A percentile compares a stretch with the other conserved stretches of the same genome.
phyloP scores from a whole-genome alignment of 2,888 invertebrate species.

The Papilio protenor region DNA sequence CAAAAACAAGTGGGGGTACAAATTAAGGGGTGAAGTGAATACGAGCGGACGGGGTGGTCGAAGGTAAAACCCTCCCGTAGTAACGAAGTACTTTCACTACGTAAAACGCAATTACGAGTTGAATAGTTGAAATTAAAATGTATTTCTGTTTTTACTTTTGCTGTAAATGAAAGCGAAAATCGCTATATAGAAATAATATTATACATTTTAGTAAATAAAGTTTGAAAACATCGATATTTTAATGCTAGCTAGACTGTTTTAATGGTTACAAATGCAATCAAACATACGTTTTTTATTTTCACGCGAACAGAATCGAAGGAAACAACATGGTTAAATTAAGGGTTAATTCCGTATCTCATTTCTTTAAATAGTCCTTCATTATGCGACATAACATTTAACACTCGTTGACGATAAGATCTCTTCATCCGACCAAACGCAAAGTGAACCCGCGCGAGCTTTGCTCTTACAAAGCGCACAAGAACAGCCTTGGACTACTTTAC shows the following conservation, averaged over 20 bases:
- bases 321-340: background rate
- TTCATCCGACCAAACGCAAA: conserved; percentile 40
- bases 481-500: conserved; percentile 43
- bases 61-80: conserved; percentile 37
- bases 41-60: background rate
- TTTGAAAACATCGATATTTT: background rate
- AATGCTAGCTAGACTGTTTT: background rate
- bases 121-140: conserved; percentile 47
- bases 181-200: background rate
- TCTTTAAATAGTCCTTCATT: conserved; percentile 26
- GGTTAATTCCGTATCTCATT: background rate
- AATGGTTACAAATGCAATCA: too few species aligned
- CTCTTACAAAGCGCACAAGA: conserved; percentile 38
- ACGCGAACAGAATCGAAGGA: too few species aligned
- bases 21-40: conserved; percentile 49
- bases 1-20: conserved; percentile 50
- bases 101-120: conserved; percentile 48
- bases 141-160: conserved; percentile 45
- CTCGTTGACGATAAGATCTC: conserved; percentile 38
- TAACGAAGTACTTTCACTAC: conserved; percentile 45
- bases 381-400: conserved; percentile 34
- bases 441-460: conserved; percentile 42
- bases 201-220: background rate
- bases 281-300: too few species aligned
- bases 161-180: conserved; percentile 34